phyloP scores from a whole-genome alignment of 2,888 invertebrate genomes.

The Aleiodes testaceus region DNA sequence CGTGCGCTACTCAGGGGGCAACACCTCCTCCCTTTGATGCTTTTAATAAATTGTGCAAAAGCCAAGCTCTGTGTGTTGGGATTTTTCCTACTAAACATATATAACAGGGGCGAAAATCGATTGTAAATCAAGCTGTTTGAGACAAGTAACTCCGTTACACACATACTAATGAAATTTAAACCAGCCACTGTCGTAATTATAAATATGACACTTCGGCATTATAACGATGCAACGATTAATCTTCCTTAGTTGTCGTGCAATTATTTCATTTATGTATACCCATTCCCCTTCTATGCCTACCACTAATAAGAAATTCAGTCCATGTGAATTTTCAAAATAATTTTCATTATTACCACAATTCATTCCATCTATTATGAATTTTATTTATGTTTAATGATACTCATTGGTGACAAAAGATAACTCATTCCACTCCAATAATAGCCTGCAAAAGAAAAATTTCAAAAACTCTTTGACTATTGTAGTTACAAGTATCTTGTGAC shows the following conservation, averaged over 20 bases:
- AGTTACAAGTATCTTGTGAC: slow-evolving; percentile 24
- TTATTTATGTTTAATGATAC: too few species aligned
- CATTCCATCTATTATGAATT: too few species aligned
- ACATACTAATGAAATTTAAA: slow-evolving; percentile 12
- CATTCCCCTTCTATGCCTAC: not conserved
- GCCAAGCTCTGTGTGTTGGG: not conserved
- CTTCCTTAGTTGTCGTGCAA: slow-evolving; percentile 38
- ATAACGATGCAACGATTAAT: slow-evolving; percentile 43
- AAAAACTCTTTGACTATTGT: slow-evolving; percentile 32
- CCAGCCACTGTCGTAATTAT: slow-evolving; percentile 40
- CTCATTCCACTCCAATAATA: slow-evolving; percentile 17
- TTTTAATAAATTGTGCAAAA: slow-evolving; percentile 55
- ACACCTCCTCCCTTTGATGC: slow-evolving; percentile 52
- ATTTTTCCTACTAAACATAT: slow-evolving; percentile 1
- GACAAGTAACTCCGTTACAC: slow-evolving; percentile 36
- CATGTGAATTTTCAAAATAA: not conserved
- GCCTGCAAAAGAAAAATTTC: not conserved
- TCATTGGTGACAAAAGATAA: slow-evolving; percentile 1
- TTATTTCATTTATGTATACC: slow-evolving; percentile 35
- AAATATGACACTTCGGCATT: slow-evolving; percentile 48
- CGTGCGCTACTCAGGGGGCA: too few species aligned
- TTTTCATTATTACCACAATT: not conserved
- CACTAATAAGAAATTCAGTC: not conserved
- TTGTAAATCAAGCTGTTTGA: slow-evolving; percentile 52
- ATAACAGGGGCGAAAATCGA: slow-evolving; percentile 54